Percentiles rank a stretch among this genome's conserved stretches.
Evolutionary conservation across 92 coral and sea anemone genomes (phyloP).

Genomic region (Bergia puertoricense): DNA sequence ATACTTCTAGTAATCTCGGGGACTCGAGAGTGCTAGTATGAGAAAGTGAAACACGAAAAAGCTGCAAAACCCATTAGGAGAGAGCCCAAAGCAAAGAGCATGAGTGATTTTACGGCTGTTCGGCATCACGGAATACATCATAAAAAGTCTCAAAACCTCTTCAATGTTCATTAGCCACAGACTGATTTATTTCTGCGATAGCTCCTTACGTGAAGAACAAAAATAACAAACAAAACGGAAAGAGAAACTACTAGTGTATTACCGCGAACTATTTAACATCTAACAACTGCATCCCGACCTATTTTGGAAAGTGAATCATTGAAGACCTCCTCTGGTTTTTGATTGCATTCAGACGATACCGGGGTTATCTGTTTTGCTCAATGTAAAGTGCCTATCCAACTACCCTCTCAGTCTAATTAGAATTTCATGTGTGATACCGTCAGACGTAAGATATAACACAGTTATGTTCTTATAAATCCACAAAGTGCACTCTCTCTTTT

Average conservation of each 20-base stretch:
- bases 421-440: slow-evolving; percentile 5
- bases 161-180: background rate
- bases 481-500: background rate
- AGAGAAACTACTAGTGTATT: background rate
- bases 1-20: background rate
- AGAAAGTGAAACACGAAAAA: background rate
- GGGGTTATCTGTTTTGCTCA: background rate
- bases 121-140: slow-evolving; percentile 18
- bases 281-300: background rate
- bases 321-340: background rate
- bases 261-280: background rate
- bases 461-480: background rate
- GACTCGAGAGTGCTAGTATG: background rate
- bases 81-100: slow-evolving; percentile 26
- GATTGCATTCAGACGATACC: background rate
- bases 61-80: slow-evolving; percentile 21
- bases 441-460: background rate
- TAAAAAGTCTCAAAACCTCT: background rate
- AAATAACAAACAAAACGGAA: background rate
- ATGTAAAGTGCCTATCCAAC: background rate
- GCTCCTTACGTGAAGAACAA: background rate
- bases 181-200: background rate
- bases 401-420: background rate
- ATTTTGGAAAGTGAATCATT: background rate
- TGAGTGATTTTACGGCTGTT: slow-evolving; percentile 37